A percentile compares a stretch with the other conserved stretches of the same genome.
phyloP scores from a whole-genome alignment of 2,797 vertebrate species.

The Acrossocheilus fasciatus region DNA sequence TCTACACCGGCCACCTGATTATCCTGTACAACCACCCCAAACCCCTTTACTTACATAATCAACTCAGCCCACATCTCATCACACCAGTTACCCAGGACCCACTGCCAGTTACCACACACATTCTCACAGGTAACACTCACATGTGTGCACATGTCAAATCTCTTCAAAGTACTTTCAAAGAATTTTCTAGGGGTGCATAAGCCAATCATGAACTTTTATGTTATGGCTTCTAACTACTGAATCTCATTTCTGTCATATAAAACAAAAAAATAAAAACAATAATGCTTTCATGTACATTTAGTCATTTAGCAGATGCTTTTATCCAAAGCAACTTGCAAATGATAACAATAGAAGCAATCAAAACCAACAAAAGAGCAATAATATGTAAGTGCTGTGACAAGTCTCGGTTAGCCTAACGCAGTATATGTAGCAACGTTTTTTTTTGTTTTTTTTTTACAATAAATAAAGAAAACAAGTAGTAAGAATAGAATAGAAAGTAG shows the following conservation, averaged over 20 bases:
- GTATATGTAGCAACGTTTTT: neutral
- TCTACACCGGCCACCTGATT: slow-evolving; percentile 97
- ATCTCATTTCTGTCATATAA: neutral
- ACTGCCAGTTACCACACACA: slow-evolving; percentile 41
- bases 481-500: neutral
- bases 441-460: neutral
- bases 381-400: neutral
- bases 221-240: neutral
- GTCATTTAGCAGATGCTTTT: neutral
- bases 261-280: neutral
- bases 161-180: neutral
- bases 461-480: neutral
- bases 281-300: neutral
- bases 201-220: neutral
- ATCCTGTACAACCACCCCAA: slow-evolving; percentile 81
- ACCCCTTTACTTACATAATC: slow-evolving; percentile 63
- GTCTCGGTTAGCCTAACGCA: too few relatives aligned
- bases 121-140: slow-evolving; percentile 52
- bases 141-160: neutral
- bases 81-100: slow-evolving; percentile 82
- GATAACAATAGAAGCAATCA: neutral
- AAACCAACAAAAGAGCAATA: neutral
- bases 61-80: slow-evolving; percentile 91
- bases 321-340: neutral
- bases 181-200: neutral